These are phyloP conservation scores for Rallus crepitans DNA, from an alignment of 2,797 vertebrate genomes.

Conservation along the genomic window DNA sequence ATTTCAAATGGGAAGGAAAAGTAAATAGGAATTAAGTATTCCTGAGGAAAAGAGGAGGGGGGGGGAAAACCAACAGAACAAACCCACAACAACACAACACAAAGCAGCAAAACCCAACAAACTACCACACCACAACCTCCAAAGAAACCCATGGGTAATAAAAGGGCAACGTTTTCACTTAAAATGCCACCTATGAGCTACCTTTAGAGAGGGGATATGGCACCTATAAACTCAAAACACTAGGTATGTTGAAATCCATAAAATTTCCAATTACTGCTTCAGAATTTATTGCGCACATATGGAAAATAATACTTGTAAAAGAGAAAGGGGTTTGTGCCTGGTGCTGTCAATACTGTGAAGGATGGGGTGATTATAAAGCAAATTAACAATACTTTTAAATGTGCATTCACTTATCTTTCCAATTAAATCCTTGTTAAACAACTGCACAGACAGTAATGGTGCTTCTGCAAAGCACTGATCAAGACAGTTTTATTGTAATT, in stretches of 20 bases:
- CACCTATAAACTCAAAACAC: conserved; percentile 74
- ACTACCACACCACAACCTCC: neutral
- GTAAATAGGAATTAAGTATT: conserved; percentile 6
- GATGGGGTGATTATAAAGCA: conserved; percentile 90
- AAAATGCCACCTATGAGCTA: conserved; percentile 60
- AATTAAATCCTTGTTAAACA: conserved; percentile 92
- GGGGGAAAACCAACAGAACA: too few relatives aligned
- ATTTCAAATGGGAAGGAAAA: conserved; percentile 14
- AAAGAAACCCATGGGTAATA: neutral
- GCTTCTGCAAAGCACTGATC: conserved; percentile 87
- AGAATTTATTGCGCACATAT: conserved; percentile 87
- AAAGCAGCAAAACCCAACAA: neutral
- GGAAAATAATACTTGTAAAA: conserved; percentile 89
- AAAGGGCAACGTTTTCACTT: conserved; percentile 21
- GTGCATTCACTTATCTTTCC: conserved; percentile 91
- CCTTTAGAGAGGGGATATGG: conserved; percentile 63
- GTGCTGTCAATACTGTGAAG: conserved; percentile 89
- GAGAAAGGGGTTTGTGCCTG: conserved; percentile 85
- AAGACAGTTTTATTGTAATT: conserved; percentile 90
- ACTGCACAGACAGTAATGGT: conserved; percentile 88
- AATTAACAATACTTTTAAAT: conserved; percentile 91
- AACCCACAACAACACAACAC: fast-evolving
- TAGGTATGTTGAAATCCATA: conserved; percentile 82
- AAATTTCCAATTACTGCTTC: conserved; percentile 86
- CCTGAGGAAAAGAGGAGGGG: neutral